A percentile compares a stretch with the other conserved stretches of the same genome.
Conservation (phyloP, 2,888 invertebrate genomes). For the Lithosia quadra region DNA sequence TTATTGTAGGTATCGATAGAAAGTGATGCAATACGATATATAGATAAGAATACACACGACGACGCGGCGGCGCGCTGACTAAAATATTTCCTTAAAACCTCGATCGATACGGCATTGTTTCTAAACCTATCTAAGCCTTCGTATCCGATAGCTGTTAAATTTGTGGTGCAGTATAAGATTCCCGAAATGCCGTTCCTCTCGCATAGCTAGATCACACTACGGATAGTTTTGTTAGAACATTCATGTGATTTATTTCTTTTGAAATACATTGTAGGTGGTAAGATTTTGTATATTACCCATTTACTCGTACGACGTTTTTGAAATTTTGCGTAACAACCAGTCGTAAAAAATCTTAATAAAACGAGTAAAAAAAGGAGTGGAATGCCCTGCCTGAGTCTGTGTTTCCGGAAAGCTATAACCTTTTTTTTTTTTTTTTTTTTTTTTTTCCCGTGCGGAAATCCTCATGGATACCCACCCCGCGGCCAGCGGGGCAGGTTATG, state of each 20-base stretch:
- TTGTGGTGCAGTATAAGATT: constrained; percentile 41
- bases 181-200: constrained; percentile 40
- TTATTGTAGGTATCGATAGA: no score
- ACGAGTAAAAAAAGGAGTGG: no score
- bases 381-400: no score
- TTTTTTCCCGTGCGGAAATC: no score
- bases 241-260: constrained; percentile 25
- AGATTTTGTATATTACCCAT: not conserved
- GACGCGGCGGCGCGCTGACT: constrained; percentile 5
- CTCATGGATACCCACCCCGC: no score
- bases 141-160: constrained; percentile 43
- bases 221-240: constrained; percentile 49
- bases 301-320: not conserved
- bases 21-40: not conserved
- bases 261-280: constrained; percentile 22
- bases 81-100: constrained; percentile 42
- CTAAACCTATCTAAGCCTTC: constrained; percentile 28
- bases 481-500: no score
- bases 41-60: not conserved
- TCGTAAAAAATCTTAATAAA: no score
- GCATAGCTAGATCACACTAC: constrained; percentile 38
- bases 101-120: constrained; percentile 44
- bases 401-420: no score
- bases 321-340: not conserved
- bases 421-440: no score